Percentiles rank a stretch among this genome's conserved stretches.
phyloP scores from a whole-genome alignment of 1,140 invertebrate species.

The Odontomachus brunneus region DNA sequence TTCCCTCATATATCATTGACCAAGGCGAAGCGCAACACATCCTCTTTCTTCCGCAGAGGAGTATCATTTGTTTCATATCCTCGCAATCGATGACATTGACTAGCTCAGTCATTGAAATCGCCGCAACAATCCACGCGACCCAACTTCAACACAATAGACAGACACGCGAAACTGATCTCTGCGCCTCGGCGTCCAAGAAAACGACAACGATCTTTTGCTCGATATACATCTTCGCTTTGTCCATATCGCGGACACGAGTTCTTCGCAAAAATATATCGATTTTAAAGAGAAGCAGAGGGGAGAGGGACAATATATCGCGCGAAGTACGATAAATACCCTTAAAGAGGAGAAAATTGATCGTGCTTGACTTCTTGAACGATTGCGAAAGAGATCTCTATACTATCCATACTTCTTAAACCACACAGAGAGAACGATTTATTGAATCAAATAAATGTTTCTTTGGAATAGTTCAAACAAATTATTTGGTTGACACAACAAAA shows the following conservation, averaged over 20 bases:
- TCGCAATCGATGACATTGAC: neutral
- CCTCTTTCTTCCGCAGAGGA: neutral
- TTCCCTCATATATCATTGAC: conserved; percentile 13
- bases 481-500: too few relatives aligned
- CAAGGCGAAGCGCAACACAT: neutral
- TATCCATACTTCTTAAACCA: too few relatives aligned
- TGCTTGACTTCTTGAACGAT: too few relatives aligned
- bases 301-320: neutral
- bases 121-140: neutral
- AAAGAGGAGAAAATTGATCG: too few relatives aligned
- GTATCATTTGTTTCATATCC: neutral
- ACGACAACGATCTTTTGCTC: neutral
- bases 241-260: neutral
- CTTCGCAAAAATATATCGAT: neutral
- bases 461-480: too few relatives aligned
- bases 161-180: too few relatives aligned
- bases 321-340: neutral
- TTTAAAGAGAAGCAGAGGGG: neutral
- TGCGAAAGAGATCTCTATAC: too few relatives aligned
- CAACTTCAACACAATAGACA: neutral
- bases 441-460: too few relatives aligned
- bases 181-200: too few relatives aligned
- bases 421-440: too few relatives aligned
- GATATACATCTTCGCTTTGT: neutral
- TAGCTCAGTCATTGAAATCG: neutral